Evolutionary conservation across 1,140 invertebrate genomes (phyloP).

Genomic region (Zelostemma sp.): DNA sequence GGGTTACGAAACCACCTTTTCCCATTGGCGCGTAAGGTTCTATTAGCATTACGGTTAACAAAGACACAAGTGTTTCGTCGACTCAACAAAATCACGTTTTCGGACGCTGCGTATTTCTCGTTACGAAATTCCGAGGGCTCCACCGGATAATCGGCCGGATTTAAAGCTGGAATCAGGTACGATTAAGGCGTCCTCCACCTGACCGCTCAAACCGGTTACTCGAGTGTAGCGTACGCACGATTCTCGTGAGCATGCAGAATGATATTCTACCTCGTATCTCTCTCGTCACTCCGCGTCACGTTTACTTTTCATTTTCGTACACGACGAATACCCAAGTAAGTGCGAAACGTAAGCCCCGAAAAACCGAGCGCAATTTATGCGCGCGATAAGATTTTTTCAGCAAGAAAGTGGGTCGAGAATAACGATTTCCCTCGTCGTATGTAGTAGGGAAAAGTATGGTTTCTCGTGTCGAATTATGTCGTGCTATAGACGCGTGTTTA

Average conservation of each 20-base stretch:
- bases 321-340: neutral
- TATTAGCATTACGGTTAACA: too few species aligned
- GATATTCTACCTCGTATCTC: constrained; percentile 18
- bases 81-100: constrained; percentile 7
- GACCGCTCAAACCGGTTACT: constrained; percentile 48
- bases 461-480: constrained; percentile 28
- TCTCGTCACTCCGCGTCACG: neutral
- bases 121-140: constrained; percentile 12
- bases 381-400: neutral
- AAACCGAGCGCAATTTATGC: neutral
- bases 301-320: neutral
- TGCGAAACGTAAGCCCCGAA: too few species aligned
- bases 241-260: constrained; percentile 27
- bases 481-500: constrained; percentile 10
- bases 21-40: too few species aligned
- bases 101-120: neutral
- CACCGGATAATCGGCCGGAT: constrained; percentile 30
- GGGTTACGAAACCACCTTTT: too few species aligned
- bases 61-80: too few species aligned
- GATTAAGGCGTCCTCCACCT: constrained; percentile 42
- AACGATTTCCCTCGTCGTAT: constrained; percentile 16
- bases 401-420: constrained; percentile 25
- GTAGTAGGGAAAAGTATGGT: constrained; percentile 22
- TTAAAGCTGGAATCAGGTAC: constrained; percentile 31
- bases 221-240: constrained; percentile 24